Base-by-base conservation (phyloP, 2,113 vertebrate genomes). In the Crotalus viridis region DNA sequence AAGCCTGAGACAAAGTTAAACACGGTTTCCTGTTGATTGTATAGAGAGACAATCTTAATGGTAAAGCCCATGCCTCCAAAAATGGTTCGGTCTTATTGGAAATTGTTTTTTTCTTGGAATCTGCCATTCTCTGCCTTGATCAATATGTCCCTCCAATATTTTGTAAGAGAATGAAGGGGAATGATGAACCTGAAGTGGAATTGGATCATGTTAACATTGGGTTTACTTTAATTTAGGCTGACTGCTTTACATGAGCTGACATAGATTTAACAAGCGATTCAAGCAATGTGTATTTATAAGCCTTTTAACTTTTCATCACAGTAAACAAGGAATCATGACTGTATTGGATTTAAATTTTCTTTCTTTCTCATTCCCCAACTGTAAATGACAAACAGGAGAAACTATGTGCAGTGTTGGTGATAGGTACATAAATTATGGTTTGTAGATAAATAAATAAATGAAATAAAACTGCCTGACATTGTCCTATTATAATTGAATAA, bases 401-500 rank as follows among this genome's bases (percentile, higher is more conserved):
- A 69, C 89, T 90, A 94, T 93, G 92, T 94, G 92, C 93, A 92
- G 92, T 96, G 43, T 90, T 93, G 96, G 92, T 94, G 93, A 94
- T 90, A 95, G 56, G 91, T 93, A 94, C 26, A 93, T 94, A 96
- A 94, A 94, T 90, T 94, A 52, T 59, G 94, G 22, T 91, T 17
- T 95, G n/a, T n/a, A 94, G 91, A 69, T n/a, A 15, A 59, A 59
- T 21, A 24, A 59, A 59, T 51, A 59, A 59, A 51, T 51, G 48
- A 59, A 95, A 21, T 4, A 93, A 96, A 91, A 0, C 1, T 94
- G 88, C 91, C 85, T 94, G 95, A 91, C 39, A 94, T 51, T 94
- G 85, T 94, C 92, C 95, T 92, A 96, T 93, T 94, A 64, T 95
- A 95, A 96, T 96, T 94, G 93, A 95, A 96, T 93, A 95, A 96